Conservation (phyloP, 2,797 vertebrate species). For the Sparus aurata region DNA sequence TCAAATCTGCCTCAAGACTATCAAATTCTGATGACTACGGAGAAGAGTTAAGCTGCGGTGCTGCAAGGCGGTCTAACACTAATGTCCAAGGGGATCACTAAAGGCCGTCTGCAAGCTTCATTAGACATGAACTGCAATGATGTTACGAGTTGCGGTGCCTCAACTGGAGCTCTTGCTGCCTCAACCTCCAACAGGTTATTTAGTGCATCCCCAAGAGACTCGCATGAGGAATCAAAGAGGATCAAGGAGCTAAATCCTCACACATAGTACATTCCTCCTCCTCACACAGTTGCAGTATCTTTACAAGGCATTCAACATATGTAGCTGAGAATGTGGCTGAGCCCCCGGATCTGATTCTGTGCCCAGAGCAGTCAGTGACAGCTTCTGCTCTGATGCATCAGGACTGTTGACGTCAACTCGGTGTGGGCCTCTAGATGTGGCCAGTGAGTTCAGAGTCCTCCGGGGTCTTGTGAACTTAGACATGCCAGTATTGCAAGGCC, state of each 20-base stretch:
- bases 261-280: slow-evolving; percentile 5
- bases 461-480: neutral
- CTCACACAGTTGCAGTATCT: slow-evolving; percentile 26
- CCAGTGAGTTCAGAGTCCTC: neutral
- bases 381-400: slow-evolving; percentile 13
- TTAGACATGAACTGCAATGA: slow-evolving; percentile 50
- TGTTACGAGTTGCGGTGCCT: slow-evolving; percentile 29
- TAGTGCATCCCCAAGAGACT: slow-evolving; percentile 19
- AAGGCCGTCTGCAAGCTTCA: slow-evolving; percentile 48
- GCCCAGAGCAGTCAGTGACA: slow-evolving; percentile 3
- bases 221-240: slow-evolving; percentile 40
- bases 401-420: neutral
- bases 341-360: neutral
- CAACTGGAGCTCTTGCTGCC: slow-evolving; percentile 9
- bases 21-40: slow-evolving; percentile 28
- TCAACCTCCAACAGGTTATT: slow-evolving; percentile 44
- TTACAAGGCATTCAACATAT: neutral
- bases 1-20: slow-evolving; percentile 33
- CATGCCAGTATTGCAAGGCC: neutral
- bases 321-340: slow-evolving; percentile 14
- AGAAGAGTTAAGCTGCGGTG: slow-evolving; percentile 23
- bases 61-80: slow-evolving; percentile 5
- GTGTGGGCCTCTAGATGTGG: neutral
- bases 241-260: slow-evolving; percentile 42
- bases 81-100: slow-evolving; percentile 54